Base-by-base conservation (phyloP, 2,888 invertebrate genomes). In the Achlya flavicornis region DNA sequence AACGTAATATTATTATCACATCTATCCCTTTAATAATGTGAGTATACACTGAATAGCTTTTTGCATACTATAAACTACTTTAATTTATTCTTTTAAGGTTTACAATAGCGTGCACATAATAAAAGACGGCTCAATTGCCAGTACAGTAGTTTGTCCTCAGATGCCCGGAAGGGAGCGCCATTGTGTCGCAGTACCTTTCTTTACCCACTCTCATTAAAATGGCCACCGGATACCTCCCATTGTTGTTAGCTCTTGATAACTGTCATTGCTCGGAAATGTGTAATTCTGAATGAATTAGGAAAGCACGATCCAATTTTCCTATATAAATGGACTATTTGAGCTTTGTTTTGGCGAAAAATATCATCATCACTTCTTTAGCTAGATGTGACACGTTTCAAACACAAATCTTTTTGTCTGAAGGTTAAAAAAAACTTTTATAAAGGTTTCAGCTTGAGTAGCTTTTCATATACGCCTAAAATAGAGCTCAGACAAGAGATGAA, bases 141-240 rank as follows among this genome's bases (percentile, higher is more conserved):
- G 57, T 57, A 57, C 58, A 33, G 16, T 33, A 58, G 35, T 35
- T 35, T 35, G 41, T 19, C 14, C 11, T 41, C 41, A 16, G 41
- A 53, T 53, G 19, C 26, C 60, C 60, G 60, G 60, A 60, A 60
- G 60, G 60, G 19, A 60, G 41, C 60, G 41, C 41, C 60, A 60
- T 63, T 53, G 60, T 62, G 61, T 61, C 61, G 38, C 48, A 53
- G 58, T 53, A 53, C 48, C 53, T 63, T 48, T 61, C 61, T 58
- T 48, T 57, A 38, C 57, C 58, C 62, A 64, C 68, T 67, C 72
- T 78, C 76, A 79, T 79, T 78, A 78, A 71, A 79, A 73, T 72
- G 72, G 73, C 64, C 68, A 68, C 66, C 75, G 64, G 67, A 60
- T 12, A 62, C 65, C 16, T 62, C 32, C 71, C 65, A 72, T 72